These are phyloP conservation scores for Papilio demoleus DNA, from an alignment of 2,888 invertebrate species.

Conservation along the genomic window DNA sequence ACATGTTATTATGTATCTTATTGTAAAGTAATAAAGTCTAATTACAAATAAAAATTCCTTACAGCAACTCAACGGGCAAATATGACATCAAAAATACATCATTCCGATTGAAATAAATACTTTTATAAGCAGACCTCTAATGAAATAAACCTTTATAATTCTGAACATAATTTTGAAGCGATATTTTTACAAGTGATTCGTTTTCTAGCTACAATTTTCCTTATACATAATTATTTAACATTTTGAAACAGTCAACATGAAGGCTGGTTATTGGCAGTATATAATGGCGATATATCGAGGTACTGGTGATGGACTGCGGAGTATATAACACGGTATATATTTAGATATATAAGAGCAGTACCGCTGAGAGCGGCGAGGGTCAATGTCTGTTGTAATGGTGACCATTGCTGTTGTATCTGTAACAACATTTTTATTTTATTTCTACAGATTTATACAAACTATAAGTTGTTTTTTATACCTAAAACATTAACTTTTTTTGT, in stretches of 20 bases:
- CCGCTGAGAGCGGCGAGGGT: too few relatives aligned
- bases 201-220: slow-evolving; percentile 20
- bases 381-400: slow-evolving; percentile 78
- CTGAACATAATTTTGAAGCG: neutral
- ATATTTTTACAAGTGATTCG: slow-evolving; percentile 7
- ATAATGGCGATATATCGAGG: slow-evolving; percentile 23
- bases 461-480: too few relatives aligned
- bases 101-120: too few relatives aligned
- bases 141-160: neutral
- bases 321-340: neutral
- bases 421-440: slow-evolving; percentile 21
- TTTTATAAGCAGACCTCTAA: too few relatives aligned
- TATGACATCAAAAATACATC: slow-evolving; percentile 23
- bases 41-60: slow-evolving; percentile 19
- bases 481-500: too few relatives aligned
- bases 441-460: neutral
- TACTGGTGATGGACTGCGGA: slow-evolving; percentile 29
- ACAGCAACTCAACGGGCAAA: slow-evolving; percentile 10
- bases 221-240: slow-evolving; percentile 29
- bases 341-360: neutral
- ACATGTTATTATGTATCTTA: slow-evolving; percentile 20
- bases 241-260: neutral
- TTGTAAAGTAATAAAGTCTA: slow-evolving; percentile 13
- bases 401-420: slow-evolving; percentile 74
- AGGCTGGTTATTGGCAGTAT: slow-evolving; percentile 27